Base-by-base conservation (phyloP, 1,140 invertebrate species). In the Babylonia areolata region DNA sequence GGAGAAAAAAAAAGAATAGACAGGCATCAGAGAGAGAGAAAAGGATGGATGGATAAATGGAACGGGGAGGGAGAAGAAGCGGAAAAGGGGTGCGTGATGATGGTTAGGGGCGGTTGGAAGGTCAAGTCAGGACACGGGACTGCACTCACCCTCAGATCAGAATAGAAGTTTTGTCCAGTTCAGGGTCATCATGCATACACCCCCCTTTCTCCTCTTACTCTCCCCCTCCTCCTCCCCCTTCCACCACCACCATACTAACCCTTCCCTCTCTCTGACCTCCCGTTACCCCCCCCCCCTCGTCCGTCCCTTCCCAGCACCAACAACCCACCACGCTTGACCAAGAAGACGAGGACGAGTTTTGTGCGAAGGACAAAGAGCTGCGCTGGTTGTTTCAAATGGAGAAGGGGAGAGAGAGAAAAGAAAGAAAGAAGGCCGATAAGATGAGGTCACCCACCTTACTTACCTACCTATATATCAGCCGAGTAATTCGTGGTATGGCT, bases 221-320 rank as follows among this genome's bases (percentile, higher is more conserved):
- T 40, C 73, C 31, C 35, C 31, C 35, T 40, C 73, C 31, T 37
- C 31, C 35, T 40, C 73, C n/a, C 58, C 58, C 23, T 23, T 28
- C 6, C 58, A 23, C 58, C 58, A 23, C 58, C 58, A 6, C 58
- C 58, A 28, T 23, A 3, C n/a, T 28, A 69, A 28, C n/a, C n/a
- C n/a, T n/a, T 20, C 2, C 39, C 80, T 51, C 42, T 35, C 64
- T 87, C 71, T 64, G 84, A 39, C 46, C 80, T 58, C 33, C 11
- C 28, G 35, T 42, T 33, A 3, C 75, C 33, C 75, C 28, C 40
- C 28, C 5, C 28, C n/a, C n/a, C n/a, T n/a, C n/a, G n/a, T n/a
- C n/a, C n/a, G n/a, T n/a, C n/a, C n/a, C n/a, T n/a, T n/a, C n/a
- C n/a, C n/a, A n/a, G n/a, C n/a, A n/a, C n/a, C n/a, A n/a, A n/a